A percentile compares a stretch with the other conserved stretches of the same genome.
phyloP scores from a whole-genome alignment of 2,797 vertebrate genomes.

The Chanos chanos region DNA sequence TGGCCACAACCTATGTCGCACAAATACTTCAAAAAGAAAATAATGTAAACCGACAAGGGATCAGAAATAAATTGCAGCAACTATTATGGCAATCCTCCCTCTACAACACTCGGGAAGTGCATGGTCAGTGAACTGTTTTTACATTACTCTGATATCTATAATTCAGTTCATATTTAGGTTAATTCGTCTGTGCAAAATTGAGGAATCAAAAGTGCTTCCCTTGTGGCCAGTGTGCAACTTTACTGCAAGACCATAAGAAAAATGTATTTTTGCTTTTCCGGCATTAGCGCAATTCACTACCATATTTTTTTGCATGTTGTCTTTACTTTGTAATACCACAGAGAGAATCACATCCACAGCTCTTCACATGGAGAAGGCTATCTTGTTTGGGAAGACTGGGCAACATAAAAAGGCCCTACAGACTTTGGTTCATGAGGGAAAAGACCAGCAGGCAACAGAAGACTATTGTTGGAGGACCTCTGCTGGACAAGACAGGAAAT shows the following conservation, averaged over 20 bases:
- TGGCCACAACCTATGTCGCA: slow-evolving; percentile 60
- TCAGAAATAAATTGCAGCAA: slow-evolving; percentile 61
- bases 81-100: slow-evolving; percentile 62
- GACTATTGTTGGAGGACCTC: slow-evolving; percentile 60
- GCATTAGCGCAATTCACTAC: no score
- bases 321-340: slow-evolving; percentile 28
- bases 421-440: slow-evolving; percentile 54
- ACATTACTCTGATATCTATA: no score
- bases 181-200: no score
- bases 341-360: slow-evolving; percentile 54
- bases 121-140: slow-evolving; percentile 60
- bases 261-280: no score
- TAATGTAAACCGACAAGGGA: not conserved
- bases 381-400: slow-evolving; percentile 57
- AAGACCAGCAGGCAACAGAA: slow-evolving; percentile 56
- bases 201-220: no score
- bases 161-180: no score
- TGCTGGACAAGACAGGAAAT: slow-evolving; percentile 38
- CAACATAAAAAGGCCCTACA: slow-evolving; percentile 60
- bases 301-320: not conserved
- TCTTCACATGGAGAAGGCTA: slow-evolving; percentile 60
- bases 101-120: slow-evolving; percentile 51
- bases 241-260: no score
- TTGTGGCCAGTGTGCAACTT: no score
- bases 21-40: slow-evolving; percentile 30